Evolutionary conservation across 2,888 invertebrate species (phyloP).

Genomic region (Xylota sylvarum): DNA sequence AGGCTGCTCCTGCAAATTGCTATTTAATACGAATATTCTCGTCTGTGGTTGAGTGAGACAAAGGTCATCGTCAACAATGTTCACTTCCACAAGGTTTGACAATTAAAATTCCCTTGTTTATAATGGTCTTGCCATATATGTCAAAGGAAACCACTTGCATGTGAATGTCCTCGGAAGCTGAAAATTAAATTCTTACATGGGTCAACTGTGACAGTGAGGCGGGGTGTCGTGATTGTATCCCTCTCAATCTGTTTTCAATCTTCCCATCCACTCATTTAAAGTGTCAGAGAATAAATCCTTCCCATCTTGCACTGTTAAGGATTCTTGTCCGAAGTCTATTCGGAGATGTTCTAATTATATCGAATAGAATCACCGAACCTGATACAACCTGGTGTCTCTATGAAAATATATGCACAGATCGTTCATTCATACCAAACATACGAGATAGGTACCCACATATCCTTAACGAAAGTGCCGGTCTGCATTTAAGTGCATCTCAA

Average conservation of each 20-base stretch:
- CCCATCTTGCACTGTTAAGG: neutral
- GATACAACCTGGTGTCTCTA: neutral
- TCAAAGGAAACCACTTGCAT: conserved; percentile 14
- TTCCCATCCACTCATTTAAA: neutral
- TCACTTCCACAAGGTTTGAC: conserved; percentile 23
- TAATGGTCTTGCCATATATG: conserved; percentile 36
- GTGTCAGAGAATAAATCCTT: neutral
- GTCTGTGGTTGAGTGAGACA: conserved; percentile 16
- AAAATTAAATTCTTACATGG: conserved; percentile 46
- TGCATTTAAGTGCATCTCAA: conserved; percentile 31
- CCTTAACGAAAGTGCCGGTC: conserved; percentile 6
- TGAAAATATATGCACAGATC: neutral
- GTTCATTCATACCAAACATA: conserved; percentile 7
- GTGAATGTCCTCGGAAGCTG: conserved; percentile 25
- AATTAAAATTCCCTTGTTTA: conserved; percentile 36
- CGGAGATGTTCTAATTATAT: conserved; percentile 25
- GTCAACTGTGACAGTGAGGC: conserved; percentile 1
- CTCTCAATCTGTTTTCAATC: neutral
- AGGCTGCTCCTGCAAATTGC: conserved; percentile 15
- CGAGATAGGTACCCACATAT: neutral
- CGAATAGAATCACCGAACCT: neutral
- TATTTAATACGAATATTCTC: neutral
- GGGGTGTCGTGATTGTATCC: neutral
- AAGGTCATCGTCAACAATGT: conserved; percentile 34
- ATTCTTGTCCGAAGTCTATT: neutral